Conservation (phyloP, 2,888 invertebrate species). For the Fragum whitleyi region DNA sequence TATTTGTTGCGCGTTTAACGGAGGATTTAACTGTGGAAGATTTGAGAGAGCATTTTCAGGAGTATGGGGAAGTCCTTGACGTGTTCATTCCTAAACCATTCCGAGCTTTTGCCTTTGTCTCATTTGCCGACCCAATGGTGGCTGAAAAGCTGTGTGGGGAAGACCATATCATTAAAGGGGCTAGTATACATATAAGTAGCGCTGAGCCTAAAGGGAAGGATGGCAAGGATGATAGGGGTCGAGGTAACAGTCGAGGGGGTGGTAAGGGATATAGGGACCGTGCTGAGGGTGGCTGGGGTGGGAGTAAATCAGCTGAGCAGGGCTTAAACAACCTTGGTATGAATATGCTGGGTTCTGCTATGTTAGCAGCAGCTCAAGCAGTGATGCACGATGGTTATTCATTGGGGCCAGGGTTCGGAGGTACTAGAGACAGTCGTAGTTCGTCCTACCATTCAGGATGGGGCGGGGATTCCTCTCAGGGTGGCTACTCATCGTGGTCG, state of each 20-base stretch:
- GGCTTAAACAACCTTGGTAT: constrained; percentile 74
- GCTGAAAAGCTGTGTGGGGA: constrained; percentile 96
- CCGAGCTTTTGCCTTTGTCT: constrained; percentile 90
- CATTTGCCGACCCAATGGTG: constrained; percentile 95
- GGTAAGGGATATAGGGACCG: background rate
- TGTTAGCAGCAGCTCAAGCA: constrained; percentile 81
- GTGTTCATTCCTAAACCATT: constrained; percentile 98
- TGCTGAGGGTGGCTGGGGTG: constrained; percentile 25
- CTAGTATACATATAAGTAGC: constrained; percentile 87
- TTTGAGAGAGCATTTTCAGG: constrained; percentile 92
- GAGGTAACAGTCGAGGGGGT: background rate
- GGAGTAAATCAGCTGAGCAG: constrained; percentile 47
- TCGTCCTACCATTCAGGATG: constrained; percentile 16
- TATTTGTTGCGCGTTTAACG: constrained; percentile 97
- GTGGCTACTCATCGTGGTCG: constrained; percentile 48
- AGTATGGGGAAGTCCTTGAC: constrained; percentile 97
- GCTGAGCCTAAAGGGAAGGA: constrained; percentile 81
- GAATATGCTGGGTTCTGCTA: constrained; percentile 79
- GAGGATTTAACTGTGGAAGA: constrained; percentile 96
- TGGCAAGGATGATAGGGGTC: constrained; percentile 20
- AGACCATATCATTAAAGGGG: constrained; percentile 96
- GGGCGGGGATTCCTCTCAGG: constrained; percentile 33
- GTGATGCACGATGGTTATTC: constrained; percentile 70
- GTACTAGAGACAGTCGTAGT: constrained; percentile 60
- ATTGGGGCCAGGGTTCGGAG: constrained; percentile 66